Conservation (phyloP, 2,888 invertebrate species). For the Acleris holmiana region DNA sequence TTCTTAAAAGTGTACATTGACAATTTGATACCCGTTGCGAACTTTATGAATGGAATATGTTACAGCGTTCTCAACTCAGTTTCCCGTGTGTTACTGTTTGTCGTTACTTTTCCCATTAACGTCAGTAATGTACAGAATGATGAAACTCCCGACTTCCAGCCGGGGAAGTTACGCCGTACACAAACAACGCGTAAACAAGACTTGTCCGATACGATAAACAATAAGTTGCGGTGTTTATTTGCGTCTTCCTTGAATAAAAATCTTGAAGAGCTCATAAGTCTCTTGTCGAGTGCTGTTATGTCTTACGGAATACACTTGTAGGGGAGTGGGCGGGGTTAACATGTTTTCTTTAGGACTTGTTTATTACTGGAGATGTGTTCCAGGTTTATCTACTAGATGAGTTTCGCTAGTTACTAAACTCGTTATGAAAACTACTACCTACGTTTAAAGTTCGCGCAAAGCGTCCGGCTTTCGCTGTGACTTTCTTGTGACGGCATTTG, state of each 20-base stretch:
- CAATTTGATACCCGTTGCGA: not conserved
- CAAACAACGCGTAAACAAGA: conserved; percentile 52
- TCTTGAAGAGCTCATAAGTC: conserved; percentile 19
- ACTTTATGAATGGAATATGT: not conserved
- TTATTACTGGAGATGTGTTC: conserved; percentile 4
- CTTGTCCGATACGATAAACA: conserved; percentile 46
- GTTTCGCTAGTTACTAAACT: conserved; percentile 2
- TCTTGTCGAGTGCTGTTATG: conserved; percentile 20
- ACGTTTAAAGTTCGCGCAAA: conserved; percentile 10
- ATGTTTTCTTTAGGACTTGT: conserved; percentile 18
- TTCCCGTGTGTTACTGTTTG: not conserved
- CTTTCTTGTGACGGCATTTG: conserved; percentile 4
- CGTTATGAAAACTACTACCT: conserved; percentile 6
- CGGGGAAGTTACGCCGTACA: conserved; percentile 41
- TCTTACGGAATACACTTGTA: conserved; percentile 17
- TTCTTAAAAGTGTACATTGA: no score
- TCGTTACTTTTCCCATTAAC: conserved; percentile 14
- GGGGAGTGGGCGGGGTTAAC: conserved; percentile 19
- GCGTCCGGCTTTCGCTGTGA: conserved; percentile 8
- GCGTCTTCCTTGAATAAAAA: conserved; percentile 41
- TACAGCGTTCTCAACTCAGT: not conserved
- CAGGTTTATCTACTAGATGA: conserved; percentile 14
- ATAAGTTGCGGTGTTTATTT: conserved; percentile 47
- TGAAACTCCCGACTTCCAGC: conserved; percentile 42
- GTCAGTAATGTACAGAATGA: conserved; percentile 11